phyloP scores from a whole-genome alignment of 2,888 invertebrate species.

The Volucella bombylans region DNA sequence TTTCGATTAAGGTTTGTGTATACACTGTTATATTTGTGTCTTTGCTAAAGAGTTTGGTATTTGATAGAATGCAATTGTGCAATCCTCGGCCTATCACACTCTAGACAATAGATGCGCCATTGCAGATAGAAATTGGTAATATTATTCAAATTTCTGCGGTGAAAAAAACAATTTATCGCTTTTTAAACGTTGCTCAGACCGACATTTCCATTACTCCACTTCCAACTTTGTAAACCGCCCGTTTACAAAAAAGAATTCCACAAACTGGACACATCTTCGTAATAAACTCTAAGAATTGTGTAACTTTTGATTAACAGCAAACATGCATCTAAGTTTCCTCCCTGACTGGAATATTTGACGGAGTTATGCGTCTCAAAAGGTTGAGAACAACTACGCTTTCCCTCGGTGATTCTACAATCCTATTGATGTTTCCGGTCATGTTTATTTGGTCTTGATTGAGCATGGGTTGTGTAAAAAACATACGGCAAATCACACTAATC shows the following conservation, averaged over 20 bases:
- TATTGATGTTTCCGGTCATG: conserved; percentile 23
- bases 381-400: conserved; percentile 1
- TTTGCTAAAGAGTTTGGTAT: too few species aligned
- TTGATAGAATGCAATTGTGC: too few species aligned
- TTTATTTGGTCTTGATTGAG: conserved; percentile 15
- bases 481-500: conserved; percentile 1
- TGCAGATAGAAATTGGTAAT: too few species aligned
- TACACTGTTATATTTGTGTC: too few species aligned
- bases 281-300: conserved; percentile 6
- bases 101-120: too few species aligned
- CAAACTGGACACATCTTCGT: conserved; percentile 29
- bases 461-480: neutral
- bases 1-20: too few species aligned
- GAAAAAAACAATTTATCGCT: too few species aligned
- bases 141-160: too few species aligned
- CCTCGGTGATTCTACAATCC: neutral
- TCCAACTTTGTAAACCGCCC: conserved; percentile 4
- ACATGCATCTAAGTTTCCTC: conserved; percentile 1
- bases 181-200: too few species aligned
- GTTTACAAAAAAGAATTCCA: neutral
- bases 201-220: neutral
- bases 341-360: conserved; percentile 31
- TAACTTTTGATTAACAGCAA: conserved; percentile 30
- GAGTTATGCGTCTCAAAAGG: conserved; percentile 24
- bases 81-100: too few species aligned